Conservation (phyloP, 1,140 invertebrate genomes). For the Drosophila rufa region DNA sequence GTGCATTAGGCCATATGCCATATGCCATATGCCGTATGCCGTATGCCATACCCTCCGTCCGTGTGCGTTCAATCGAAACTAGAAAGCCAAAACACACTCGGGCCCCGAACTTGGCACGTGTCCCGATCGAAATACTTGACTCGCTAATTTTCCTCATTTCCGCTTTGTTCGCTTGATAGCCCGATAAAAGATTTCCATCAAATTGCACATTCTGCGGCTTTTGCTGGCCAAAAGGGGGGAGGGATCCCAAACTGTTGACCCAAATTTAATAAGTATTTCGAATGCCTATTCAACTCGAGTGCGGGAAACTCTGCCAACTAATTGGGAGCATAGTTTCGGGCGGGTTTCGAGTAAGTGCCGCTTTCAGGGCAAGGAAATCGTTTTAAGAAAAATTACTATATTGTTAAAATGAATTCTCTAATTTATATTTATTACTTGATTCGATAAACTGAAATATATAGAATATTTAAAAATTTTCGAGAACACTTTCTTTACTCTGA, state of each 20-base stretch:
- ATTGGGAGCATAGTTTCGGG: background rate
- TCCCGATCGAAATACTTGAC: conserved; percentile 36
- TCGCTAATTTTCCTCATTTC: conserved; percentile 71
- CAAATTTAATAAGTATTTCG: conserved; percentile 28
- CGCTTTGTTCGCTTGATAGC: conserved; percentile 42
- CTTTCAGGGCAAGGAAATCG: background rate
- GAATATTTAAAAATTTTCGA: background rate
- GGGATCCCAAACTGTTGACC: conserved; percentile 9
- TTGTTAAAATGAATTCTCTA: too few species aligned
- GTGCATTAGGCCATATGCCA: conserved; percentile 30
- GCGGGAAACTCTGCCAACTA: conserved; percentile 2
- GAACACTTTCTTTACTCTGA: too few species aligned
- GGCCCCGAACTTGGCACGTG: conserved; percentile 36
- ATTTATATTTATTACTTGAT: too few species aligned
- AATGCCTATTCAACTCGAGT: conserved; percentile 11
- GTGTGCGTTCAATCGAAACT: conserved; percentile 48
- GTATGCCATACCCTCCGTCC: background rate
- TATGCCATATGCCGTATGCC: too few species aligned
- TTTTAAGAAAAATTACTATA: too few species aligned
- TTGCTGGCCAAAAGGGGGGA: conserved; percentile 1
- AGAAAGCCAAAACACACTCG: conserved; percentile 30
- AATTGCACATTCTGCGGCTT: conserved; percentile 62
- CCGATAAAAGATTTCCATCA: conserved; percentile 59
- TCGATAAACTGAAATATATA: too few species aligned
- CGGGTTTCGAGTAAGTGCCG: background rate